Percentiles rank a stretch among this genome's conserved stretches.
Conservation (phyloP, 2,888 invertebrate genomes). For the Sphecodes monilicornis region DNA sequence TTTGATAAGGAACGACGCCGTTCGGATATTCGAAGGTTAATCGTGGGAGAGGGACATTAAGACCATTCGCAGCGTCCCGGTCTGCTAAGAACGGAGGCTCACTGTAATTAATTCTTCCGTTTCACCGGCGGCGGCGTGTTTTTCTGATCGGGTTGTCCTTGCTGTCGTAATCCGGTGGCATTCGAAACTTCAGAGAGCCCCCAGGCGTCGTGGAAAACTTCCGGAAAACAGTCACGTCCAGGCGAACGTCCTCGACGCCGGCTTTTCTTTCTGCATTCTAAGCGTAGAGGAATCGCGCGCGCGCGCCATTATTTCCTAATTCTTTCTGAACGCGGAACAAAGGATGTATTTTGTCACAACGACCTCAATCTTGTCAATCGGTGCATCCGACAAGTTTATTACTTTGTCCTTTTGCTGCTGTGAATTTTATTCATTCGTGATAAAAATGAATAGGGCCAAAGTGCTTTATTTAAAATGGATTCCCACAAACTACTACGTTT, state of each 20-base stretch:
- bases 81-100: not conserved
- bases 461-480: too few species aligned
- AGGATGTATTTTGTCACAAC: not conserved
- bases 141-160: slow-evolving; percentile 25
- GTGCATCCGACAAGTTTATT: too few species aligned
- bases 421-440: too few species aligned
- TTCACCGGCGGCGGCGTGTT: slow-evolving; percentile 15
- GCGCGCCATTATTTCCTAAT: slow-evolving; percentile 10
- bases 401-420: too few species aligned
- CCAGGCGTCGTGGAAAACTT: slow-evolving; percentile 62
- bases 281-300: slow-evolving; percentile 63
- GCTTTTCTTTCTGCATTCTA: slow-evolving; percentile 31
- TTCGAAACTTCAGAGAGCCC: slow-evolving; percentile 57
- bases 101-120: slow-evolving; percentile 31
- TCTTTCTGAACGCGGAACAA: slow-evolving; percentile 8
- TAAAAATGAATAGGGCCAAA: too few species aligned
- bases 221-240: slow-evolving; percentile 63
- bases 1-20: not conserved
- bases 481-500: too few species aligned
- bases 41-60: slow-evolving; percentile 7
- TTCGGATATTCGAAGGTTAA: not conserved
- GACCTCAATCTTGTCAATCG: too few species aligned
- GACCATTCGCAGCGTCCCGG: not conserved
- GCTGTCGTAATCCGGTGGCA: slow-evolving; percentile 40
- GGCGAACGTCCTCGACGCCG: slow-evolving; percentile 50